Conservation (phyloP, 2,888 invertebrate species). For the Gordius sp. region DNA sequence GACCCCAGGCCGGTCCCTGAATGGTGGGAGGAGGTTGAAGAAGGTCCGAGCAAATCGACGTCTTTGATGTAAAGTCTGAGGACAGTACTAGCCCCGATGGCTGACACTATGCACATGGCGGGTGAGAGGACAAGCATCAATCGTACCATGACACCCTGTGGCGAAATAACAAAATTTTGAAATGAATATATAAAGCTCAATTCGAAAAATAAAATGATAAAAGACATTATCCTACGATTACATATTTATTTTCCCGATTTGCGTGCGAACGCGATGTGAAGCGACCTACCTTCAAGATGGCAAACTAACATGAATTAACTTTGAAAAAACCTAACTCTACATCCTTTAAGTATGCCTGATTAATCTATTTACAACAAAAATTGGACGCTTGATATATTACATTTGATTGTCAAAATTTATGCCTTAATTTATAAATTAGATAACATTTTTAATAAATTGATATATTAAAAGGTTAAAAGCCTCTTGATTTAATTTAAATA, state of each 20-base stretch:
- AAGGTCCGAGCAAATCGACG: conserved; percentile 32
- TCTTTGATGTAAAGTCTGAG: conserved; percentile 61
- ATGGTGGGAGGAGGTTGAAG: neutral
- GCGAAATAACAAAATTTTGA: conserved; percentile 17
- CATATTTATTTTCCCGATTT: neutral
- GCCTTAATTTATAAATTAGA: too few relatives aligned
- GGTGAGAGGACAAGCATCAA: conserved; percentile 88
- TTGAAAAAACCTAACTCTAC: too few relatives aligned
- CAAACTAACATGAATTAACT: too few relatives aligned
- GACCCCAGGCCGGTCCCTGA: neutral
- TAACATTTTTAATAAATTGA: too few relatives aligned
- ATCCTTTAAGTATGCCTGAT: too few relatives aligned
- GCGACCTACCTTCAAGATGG: too few relatives aligned
- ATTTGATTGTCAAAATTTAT: too few relatives aligned
- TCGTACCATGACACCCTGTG: conserved; percentile 87
- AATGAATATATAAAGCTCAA: conserved; percentile 16
- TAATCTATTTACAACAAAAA: too few relatives aligned
- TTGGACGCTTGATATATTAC: too few relatives aligned
- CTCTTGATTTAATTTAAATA: neutral
- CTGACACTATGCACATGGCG: conserved; percentile 86
- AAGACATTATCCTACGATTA: neutral
- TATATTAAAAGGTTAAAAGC: neutral
- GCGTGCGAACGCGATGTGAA: too few relatives aligned
- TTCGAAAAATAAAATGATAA: conserved; percentile 7
- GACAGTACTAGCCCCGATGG: conserved; percentile 63